These are phyloP conservation scores for Alloplasta piceator DNA, from an alignment of 2,888 invertebrate species.

Conservation along the genomic window DNA sequence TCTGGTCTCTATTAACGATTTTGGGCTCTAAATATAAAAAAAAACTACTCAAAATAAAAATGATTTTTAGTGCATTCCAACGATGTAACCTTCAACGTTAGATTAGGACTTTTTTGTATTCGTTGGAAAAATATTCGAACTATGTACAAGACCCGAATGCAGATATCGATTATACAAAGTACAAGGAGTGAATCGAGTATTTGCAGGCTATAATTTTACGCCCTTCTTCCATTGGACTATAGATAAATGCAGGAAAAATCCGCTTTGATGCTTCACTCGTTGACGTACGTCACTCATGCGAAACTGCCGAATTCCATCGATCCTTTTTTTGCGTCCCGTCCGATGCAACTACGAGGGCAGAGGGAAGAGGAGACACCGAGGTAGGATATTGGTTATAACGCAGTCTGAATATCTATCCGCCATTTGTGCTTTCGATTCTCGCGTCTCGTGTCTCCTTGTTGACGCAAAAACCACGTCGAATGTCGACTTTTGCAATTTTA, in stretches of 20 bases:
- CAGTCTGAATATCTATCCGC: background rate
- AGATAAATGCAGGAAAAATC: background rate
- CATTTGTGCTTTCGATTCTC: background rate
- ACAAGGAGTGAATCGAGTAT: no score
- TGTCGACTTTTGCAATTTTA: slow-evolving; percentile 2
- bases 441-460: background rate
- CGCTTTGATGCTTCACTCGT: background rate
- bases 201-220: no score
- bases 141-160: no score
- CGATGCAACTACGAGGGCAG: background rate
- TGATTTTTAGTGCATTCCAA: no score
- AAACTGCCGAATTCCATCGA: slow-evolving; percentile 65
- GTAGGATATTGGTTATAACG: background rate
- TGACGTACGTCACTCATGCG: slow-evolving; percentile 62
- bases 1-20: no score
- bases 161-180: no score
- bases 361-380: background rate
- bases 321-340: slow-evolving; percentile 41
- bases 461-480: background rate
- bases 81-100: no score
- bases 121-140: no score
- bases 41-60: no score
- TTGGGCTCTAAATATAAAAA: no score
- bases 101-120: no score
- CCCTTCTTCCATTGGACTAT: no score